These are phyloP conservation scores for Venturia canescens DNA, from an alignment of 1,140 invertebrate species.

Conservation along the genomic window DNA sequence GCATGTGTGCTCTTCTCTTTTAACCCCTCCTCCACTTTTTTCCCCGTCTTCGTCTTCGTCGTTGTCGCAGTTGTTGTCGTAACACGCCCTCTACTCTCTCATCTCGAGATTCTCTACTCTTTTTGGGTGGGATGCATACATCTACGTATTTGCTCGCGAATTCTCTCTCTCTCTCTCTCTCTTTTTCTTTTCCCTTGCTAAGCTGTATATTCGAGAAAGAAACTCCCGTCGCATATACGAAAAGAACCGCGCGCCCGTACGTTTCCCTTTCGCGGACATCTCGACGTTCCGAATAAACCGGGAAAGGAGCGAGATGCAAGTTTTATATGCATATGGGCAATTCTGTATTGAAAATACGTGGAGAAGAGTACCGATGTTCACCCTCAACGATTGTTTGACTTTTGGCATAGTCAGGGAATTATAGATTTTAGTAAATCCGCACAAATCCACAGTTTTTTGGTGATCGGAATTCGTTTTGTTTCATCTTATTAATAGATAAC, in stretches of 20 bases:
- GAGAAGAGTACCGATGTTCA: no score
- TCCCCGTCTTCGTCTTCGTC: constrained; percentile 25
- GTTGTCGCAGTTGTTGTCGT: constrained; percentile 22
- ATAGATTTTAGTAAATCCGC: no score
- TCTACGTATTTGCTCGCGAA: constrained; percentile 6
- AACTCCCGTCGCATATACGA: constrained; percentile 2
- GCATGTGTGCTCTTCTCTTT: constrained; percentile 44
- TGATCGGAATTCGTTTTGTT: no score
- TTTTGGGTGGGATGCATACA: not conserved
- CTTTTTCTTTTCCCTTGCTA: not conserved
- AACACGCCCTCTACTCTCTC: constrained; percentile 35
- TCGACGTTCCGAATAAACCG: constrained; percentile 38
- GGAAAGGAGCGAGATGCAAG: constrained; percentile 36
- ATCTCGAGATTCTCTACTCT: constrained; percentile 19
- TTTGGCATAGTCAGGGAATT: no score
- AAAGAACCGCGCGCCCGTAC: constrained; percentile 16
- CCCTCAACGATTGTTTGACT: no score
- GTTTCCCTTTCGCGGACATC: constrained; percentile 45
- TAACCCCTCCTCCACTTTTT: constrained; percentile 27
- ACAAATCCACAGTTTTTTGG: no score
- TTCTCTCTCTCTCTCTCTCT: constrained; percentile 13
- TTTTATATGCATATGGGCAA: not conserved
- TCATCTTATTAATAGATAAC: no score
- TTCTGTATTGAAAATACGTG: no score
- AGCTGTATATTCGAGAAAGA: not conserved